These are phyloP conservation scores for Bagarius yarrelli DNA, from an alignment of 2,113 vertebrate genomes.

Conservation along the genomic window DNA sequence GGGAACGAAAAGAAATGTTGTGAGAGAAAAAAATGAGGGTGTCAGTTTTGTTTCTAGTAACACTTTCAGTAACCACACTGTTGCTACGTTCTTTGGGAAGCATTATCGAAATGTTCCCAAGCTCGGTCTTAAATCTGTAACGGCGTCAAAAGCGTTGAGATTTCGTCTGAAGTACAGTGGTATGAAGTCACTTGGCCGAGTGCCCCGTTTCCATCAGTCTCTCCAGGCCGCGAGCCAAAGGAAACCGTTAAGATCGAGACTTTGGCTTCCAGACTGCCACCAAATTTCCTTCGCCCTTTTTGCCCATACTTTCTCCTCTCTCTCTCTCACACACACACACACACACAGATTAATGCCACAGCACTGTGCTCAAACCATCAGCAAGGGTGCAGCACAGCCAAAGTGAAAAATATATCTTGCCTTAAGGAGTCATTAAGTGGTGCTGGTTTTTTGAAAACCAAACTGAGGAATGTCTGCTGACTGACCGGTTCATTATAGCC, in stretches of 20 bases:
- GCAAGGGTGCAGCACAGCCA: slow-evolving; percentile 6
- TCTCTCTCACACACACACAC: not conserved
- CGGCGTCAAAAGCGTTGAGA: slow-evolving; percentile 40
- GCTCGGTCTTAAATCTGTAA: slow-evolving; percentile 35
- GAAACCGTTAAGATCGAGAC: slow-evolving; percentile 67
- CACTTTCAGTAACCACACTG: slow-evolving; percentile 18
- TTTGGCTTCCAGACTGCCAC: slow-evolving; percentile 53
- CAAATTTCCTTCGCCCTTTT: slow-evolving; percentile 44
- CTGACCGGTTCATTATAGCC: slow-evolving; percentile 20
- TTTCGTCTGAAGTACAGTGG: slow-evolving; percentile 60
- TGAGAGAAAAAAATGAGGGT: not conserved
- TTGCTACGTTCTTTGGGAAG: slow-evolving; percentile 46
- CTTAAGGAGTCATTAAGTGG: slow-evolving; percentile 39
- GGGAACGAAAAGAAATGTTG: slow-evolving; percentile 2
- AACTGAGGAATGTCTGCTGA: slow-evolving; percentile 31
- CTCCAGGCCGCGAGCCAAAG: slow-evolving; percentile 76
- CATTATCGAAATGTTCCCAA: slow-evolving; percentile 43
- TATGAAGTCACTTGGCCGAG: slow-evolving; percentile 78
- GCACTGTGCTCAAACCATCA: slow-evolving; percentile 13
- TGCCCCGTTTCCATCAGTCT: slow-evolving; percentile 76
- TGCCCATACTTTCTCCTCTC: not conserved
- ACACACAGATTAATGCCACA: slow-evolving; percentile 37
- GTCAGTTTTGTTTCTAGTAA: slow-evolving; percentile 15
- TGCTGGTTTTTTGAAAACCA: slow-evolving; percentile 23
- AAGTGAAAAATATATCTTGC: slow-evolving; percentile 38